Conservation (phyloP, 2,113 vertebrate species). For the Chlamydotis undulata region DNA sequence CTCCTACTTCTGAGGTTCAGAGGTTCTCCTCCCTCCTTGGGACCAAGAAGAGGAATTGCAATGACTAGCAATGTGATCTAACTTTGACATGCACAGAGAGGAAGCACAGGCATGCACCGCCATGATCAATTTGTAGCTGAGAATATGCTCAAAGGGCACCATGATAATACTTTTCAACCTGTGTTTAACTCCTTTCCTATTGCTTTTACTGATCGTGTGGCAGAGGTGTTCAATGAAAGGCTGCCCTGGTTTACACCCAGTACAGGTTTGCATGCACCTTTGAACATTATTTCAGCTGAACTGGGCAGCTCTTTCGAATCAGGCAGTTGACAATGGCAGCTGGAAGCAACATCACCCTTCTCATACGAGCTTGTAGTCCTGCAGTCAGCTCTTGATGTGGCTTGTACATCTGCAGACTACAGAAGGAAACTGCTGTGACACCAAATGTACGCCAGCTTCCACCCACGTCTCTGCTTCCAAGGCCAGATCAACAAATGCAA, state of each 20-base stretch:
- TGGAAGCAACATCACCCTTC: neutral
- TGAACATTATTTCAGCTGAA: neutral
- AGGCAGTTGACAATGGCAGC: neutral
- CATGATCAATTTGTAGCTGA: neutral
- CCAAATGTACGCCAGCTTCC: neutral
- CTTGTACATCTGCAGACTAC: neutral
- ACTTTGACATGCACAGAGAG: neutral
- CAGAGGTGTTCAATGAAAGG: neutral
- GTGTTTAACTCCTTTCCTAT: neutral
- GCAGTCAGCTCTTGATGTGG: neutral
- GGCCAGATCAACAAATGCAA: neutral
- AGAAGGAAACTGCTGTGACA: neutral
- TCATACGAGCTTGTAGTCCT: neutral
- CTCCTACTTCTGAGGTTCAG: neutral
- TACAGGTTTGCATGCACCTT: neutral
- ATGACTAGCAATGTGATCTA: neutral
- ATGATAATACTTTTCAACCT: accelerated
- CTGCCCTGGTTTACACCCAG: neutral
- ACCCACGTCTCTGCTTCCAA: neutral
- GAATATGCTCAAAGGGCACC: neutral
- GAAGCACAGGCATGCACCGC: neutral
- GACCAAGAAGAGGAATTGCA: neutral
- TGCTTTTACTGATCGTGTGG: neutral
- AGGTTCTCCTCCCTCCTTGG: neutral
- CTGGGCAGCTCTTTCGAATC: neutral